Conservation (phyloP, 2,113 vertebrate genomes). For the Emydocephalus ijimae region DNA sequence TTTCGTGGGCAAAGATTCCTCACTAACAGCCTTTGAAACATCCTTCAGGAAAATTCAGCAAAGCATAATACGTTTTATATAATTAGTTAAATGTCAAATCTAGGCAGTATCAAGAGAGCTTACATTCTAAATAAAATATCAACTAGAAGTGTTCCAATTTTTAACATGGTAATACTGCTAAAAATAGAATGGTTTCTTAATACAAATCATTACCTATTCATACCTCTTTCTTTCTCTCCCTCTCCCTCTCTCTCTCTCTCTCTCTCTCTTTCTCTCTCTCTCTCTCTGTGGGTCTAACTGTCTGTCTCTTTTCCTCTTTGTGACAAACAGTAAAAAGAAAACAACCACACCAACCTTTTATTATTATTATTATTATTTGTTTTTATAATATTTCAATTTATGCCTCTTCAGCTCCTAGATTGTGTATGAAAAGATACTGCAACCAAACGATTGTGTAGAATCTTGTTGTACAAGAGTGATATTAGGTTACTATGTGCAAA, state of each 20-base stretch:
- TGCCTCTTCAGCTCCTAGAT: background rate
- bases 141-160: background rate
- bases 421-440: background rate
- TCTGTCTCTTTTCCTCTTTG: background rate
- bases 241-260: background rate
- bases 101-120: background rate
- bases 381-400: background rate
- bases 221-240: background rate
- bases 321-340: background rate
- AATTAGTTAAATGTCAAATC: background rate
- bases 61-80: background rate
- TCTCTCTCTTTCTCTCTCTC: too few relatives aligned
- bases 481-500: background rate
- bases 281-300: background rate
- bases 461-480: background rate
- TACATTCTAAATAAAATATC: background rate
- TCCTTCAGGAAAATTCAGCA: background rate
- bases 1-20: background rate
- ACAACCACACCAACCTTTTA: background rate
- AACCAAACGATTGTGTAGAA: background rate
- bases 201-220: background rate
- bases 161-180: background rate
- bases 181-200: background rate
- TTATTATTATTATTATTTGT: background rate
- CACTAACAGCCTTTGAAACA: background rate